Percentiles rank a stretch among this genome's conserved stretches.
phyloP scores from a whole-genome alignment of 2,888 invertebrate species.

The Cyaniris semiargus region DNA sequence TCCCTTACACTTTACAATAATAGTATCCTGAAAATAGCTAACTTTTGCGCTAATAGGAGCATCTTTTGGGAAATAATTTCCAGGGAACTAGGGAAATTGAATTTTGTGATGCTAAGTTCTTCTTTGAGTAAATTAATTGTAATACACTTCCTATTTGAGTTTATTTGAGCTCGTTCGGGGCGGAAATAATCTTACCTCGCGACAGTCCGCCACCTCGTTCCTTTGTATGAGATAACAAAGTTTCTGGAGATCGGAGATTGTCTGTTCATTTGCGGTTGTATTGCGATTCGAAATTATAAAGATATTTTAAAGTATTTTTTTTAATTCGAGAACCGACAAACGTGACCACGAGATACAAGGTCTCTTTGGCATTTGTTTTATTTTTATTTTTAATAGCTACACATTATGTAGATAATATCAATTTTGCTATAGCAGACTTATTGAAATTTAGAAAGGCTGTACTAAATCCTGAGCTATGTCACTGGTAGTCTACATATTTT shows the following conservation, averaged over 20 bases:
- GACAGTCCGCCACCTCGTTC: conserved; percentile 9
- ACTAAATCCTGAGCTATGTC: too few relatives aligned
- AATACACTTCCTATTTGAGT: not conserved
- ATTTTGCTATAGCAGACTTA: too few relatives aligned
- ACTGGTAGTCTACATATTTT: not conserved
- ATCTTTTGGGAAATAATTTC: too few relatives aligned
- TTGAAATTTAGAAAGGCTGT: too few relatives aligned
- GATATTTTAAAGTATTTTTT: not conserved
- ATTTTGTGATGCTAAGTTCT: not conserved
- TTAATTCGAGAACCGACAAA: not conserved
- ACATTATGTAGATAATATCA: too few relatives aligned
- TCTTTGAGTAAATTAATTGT: not conserved
- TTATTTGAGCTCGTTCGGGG: conserved; percentile 11
- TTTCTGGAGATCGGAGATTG: conserved; percentile 6
- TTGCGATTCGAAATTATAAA: not conserved
- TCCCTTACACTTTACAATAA: not conserved
- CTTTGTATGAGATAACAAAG: conserved; percentile 23
- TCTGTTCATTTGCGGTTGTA: conserved; percentile 1
- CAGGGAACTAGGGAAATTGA: not conserved
- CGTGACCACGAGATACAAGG: not conserved
- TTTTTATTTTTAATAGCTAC: too few relatives aligned
- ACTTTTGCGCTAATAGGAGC: too few relatives aligned
- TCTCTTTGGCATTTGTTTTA: too few relatives aligned
- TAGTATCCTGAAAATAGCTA: not conserved
- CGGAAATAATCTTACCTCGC: conserved; percentile 18